Base-by-base conservation (phyloP, 2,113 vertebrate genomes). In the Panthera leo region DNA sequence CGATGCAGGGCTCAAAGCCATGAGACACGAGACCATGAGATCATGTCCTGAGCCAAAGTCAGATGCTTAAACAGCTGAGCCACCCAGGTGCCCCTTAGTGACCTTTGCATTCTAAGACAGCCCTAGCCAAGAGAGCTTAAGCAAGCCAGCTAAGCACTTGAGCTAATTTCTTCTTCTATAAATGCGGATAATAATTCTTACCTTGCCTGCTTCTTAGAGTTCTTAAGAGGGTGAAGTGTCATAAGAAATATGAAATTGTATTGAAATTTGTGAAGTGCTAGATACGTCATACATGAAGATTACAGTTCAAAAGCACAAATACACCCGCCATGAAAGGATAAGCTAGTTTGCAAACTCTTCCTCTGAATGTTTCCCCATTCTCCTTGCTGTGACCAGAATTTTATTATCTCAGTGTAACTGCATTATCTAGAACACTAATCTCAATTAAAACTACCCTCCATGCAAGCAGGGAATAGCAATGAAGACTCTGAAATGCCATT, bases 361-460 rank as follows among this genome's bases (percentile, higher is more conserved):
- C 15, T 92, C 48, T 19, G 11, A 76, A 36, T 63, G 45, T 53
- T 80, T 91, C 68, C 19, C 8, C 31, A 31, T 45, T 23, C 0
- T 89, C 53, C 89, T 94, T 76, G 67, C 15, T 94, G n/a, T 83
- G 67, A 71, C 65, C 71, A 89, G 71, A n/a, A 39, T 65, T 89
- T 87, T 91, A 85, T 78, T 21, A 71, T 31, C 7, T 96, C 53
- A 25, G 0, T 70, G 16, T 92, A 78, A 89, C 16, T 29, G 53
- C 16, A 48, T 53, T 80, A 75, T 88, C 79, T 90, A 90, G 48
- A 67, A 68, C 31, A 85, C 16, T 14, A 73, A 16, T 90, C 51
- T 94, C 90, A 91, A 45, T 65, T 51, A 85, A 93, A 78, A 68
- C 18, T 45, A 25, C 21, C 31, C 53, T 91, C 71, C 18, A 48